Evolutionary conservation across 2,797 vertebrate species (phyloP).

Genomic region (Clarias pachynema): DNA sequence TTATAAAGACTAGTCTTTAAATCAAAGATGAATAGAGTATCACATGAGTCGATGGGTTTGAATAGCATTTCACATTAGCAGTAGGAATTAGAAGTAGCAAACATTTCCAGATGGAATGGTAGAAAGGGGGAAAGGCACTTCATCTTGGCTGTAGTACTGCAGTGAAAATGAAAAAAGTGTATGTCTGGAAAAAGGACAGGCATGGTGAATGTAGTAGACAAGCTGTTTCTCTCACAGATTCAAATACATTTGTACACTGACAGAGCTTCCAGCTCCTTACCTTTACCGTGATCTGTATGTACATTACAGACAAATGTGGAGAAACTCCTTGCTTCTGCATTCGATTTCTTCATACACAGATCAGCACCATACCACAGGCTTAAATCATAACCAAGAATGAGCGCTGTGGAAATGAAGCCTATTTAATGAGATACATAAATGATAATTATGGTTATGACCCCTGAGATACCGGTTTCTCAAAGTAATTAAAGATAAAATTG

Average conservation of each 20-base stretch:
- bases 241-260: background rate
- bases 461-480: conserved; percentile 49
- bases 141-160: conserved; percentile 34
- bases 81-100: conserved; percentile 53
- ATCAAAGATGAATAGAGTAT: background rate
- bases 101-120: conserved; percentile 27
- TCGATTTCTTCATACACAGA: conserved; percentile 31
- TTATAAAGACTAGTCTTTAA: background rate
- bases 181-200: background rate
- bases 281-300: background rate
- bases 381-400: conserved; percentile 45
- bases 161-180: conserved; percentile 18
- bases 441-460: conserved; percentile 63
- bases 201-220: conserved; percentile 15
- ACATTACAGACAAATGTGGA: background rate
- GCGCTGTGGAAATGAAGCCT: conserved; percentile 49
- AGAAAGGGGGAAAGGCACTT: conserved; percentile 30
- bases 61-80: conserved; percentile 38
- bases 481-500: conserved; percentile 61
- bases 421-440: conserved; percentile 61
- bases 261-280: background rate
- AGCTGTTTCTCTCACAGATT: background rate
- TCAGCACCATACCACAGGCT: conserved; percentile 28
- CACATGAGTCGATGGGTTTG: conserved; percentile 31
- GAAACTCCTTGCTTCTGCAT: conserved; percentile 19